Base-by-base conservation (phyloP, 1,140 invertebrate species). In the Limonius californicus region DNA sequence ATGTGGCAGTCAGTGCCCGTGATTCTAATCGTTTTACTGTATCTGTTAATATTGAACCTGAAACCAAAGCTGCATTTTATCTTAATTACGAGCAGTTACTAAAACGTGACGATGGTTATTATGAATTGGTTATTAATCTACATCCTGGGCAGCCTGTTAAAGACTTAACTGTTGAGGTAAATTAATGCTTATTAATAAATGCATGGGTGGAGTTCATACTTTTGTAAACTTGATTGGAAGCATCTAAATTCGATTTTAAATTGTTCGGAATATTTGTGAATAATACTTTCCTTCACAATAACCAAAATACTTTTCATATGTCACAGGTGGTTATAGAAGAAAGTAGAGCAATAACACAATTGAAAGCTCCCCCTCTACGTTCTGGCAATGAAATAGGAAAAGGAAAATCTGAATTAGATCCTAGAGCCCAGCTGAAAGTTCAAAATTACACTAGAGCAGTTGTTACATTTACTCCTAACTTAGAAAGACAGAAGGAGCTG, bases 31-130 rank as follows among this genome's bases (percentile, higher is more conserved):
- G 81, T 42, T 87, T 88, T 69, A 82, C 80, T 2, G 82, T 84
- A 1, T 82, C 81, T 1, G 80, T 86, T 6, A 87, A 88, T 68
- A 73, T 87, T 7, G 84, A 85, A 68, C 74, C 84, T 0, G 72
- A 80, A 47, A 80, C 76, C 2, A 82, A 82, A 68, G 83, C 82
- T 0, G 75, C 78, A 0, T 88, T 87, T 73, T 84, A 86, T 65
- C 72, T 87, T 50, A 85, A 82, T 0, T 87, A 87, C 68, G 86
- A 88, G 72, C 84, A 87, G 74, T 67, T 88, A 4, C 72, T 88
- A 9, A 71, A 74, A 1, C 75, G 84, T 3, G 75, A 81, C 23
- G 77, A 82, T 53, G 82, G 82, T 1, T 74, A 79, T 9, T 88
- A 88, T 74, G 82, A 85, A 68, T 78, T 86, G 56, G 79, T 80